Conservation (phyloP, 2,888 invertebrate genomes). For the Synanthedon vespiformis region DNA sequence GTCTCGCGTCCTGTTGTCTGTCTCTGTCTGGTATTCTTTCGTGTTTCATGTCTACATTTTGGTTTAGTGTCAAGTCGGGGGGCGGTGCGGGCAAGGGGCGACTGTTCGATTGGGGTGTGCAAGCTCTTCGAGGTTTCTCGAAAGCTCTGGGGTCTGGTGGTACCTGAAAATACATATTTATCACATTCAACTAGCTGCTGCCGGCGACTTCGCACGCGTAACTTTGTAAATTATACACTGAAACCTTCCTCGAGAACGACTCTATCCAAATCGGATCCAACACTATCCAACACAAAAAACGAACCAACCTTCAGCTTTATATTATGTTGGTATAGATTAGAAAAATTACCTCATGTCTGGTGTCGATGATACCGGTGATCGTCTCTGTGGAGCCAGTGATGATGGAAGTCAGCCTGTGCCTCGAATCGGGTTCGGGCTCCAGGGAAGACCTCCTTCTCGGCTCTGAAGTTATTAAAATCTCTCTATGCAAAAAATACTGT, state of each 20-base stretch:
- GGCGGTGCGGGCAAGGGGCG: constrained; percentile 56
- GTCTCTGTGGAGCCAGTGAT: constrained; percentile 80
- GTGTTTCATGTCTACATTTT: constrained; percentile 9
- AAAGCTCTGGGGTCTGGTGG: constrained; percentile 61
- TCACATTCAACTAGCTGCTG: background rate
- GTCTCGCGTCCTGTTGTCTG: background rate
- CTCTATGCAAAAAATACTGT: background rate
- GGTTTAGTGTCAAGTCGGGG: constrained; percentile 24
- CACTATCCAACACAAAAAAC: no score
- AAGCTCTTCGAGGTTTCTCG: constrained; percentile 56
- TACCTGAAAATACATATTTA: constrained; percentile 24
- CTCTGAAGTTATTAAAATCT: constrained; percentile 17
- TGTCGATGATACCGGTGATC: constrained; percentile 78
- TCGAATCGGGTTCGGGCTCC: constrained; percentile 54
- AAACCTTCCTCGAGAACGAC: no score
- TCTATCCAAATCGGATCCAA: no score
- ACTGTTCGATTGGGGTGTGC: constrained; percentile 58
- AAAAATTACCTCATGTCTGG: constrained; percentile 62
- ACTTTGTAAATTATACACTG: no score
- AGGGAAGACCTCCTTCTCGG: constrained; percentile 53
- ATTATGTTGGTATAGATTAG: no score
- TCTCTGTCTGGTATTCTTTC: constrained; percentile 13
- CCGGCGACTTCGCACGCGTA: no score
- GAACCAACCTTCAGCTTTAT: no score
- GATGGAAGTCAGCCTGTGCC: constrained; percentile 64